phyloP scores from a whole-genome alignment of 92 coral and sea anemone genomes.

The Virgularia gustaviana region DNA sequence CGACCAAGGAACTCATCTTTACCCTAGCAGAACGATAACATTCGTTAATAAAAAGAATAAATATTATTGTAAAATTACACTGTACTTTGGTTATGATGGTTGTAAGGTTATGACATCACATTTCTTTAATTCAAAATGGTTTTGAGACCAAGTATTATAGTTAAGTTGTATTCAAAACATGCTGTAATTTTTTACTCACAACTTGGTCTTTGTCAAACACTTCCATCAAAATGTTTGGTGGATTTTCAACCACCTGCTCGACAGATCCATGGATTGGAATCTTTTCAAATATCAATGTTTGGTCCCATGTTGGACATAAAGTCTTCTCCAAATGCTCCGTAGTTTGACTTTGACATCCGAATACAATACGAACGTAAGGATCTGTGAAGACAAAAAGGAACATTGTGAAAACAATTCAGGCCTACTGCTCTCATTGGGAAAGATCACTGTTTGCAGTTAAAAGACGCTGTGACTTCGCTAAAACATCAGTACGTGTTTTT shows the following conservation, averaged over 20 bases:
- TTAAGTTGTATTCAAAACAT: constrained; percentile 15
- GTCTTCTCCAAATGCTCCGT: constrained; percentile 63
- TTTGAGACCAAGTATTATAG: constrained; percentile 40
- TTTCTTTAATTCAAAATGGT: too few relatives aligned
- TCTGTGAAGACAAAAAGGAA: constrained; percentile 43
- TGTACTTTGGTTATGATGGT: too few relatives aligned
- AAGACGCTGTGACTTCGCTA: too few relatives aligned
- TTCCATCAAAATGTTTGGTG: constrained; percentile 86
- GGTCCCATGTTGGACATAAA: constrained; percentile 98
- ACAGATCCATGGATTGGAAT: constrained; percentile 72
- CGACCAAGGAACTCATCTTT: constrained; percentile 99
- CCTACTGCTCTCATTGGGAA: not conserved
- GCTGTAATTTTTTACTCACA: constrained; percentile 67
- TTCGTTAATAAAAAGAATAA: not conserved
- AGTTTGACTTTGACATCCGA: constrained; percentile 76
- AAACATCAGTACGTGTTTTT: too few relatives aligned
- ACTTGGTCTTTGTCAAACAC: constrained; percentile 76
- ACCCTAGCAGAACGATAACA: constrained; percentile 47
- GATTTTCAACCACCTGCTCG: constrained; percentile 67
- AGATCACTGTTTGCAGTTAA: too few relatives aligned
- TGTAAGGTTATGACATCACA: too few relatives aligned
- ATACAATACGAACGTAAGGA: constrained; percentile 84
- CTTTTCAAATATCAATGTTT: constrained; percentile 72
- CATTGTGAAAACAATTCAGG: not conserved
- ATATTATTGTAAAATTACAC: not conserved